Evolutionary conservation across 2,797 vertebrate species (phyloP).

Genomic region (Margarornis squamiger): DNA sequence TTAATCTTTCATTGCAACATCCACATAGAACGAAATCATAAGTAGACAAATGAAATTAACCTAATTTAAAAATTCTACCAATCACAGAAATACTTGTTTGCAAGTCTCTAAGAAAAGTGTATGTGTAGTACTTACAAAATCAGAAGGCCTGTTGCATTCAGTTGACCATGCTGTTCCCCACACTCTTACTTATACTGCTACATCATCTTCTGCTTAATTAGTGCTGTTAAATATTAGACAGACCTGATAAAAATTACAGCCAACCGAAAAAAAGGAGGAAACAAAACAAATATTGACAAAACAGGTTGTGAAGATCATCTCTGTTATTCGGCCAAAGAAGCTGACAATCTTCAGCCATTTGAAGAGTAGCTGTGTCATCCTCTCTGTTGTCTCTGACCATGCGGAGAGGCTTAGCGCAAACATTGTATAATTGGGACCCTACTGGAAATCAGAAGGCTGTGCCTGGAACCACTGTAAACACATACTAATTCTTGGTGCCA

Average conservation of each 20-base stretch:
- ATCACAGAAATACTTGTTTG: background rate
- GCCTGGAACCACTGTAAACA: background rate
- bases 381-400: background rate
- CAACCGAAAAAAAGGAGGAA: background rate
- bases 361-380: background rate
- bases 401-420: background rate
- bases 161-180: background rate
- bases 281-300: conserved; percentile 27
- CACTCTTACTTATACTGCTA: background rate
- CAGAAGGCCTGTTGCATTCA: background rate
- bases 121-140: conserved; percentile 37
- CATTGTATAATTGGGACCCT: background rate
- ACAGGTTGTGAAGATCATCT: background rate
- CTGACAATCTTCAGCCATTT: background rate
- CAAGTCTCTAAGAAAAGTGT: background rate
- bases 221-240: conserved; percentile 44
- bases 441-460: background rate
- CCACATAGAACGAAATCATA: background rate
- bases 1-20: background rate
- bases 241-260: background rate
- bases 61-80: background rate
- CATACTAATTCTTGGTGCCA: background rate
- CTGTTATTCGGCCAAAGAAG: background rate
- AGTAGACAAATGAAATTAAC: background rate
- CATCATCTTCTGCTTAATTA: background rate